Conservation (phyloP, 2,888 invertebrate species). For the Erannis defoliaria region DNA sequence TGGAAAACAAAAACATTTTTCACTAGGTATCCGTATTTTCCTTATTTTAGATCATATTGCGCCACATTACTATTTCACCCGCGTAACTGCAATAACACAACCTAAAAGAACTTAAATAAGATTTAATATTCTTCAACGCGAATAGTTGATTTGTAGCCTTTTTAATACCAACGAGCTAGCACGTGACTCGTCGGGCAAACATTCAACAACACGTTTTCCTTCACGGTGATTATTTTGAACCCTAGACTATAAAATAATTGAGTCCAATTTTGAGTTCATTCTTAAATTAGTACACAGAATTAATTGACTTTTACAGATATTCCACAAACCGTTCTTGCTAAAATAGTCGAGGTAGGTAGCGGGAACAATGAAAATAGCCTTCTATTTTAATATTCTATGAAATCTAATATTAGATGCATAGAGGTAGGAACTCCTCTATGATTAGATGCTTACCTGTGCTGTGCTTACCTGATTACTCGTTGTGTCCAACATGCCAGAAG, state of each 20-base stretch:
- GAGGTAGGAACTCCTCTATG: no score
- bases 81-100: slow-evolving; percentile 36
- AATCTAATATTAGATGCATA: neutral
- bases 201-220: slow-evolving; percentile 36
- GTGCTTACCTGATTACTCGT: no score
- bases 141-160: slow-evolving; percentile 35
- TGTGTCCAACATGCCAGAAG: no score
- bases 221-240: slow-evolving; percentile 13
- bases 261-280: slow-evolving; percentile 18
- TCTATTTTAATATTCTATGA: neutral
- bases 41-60: slow-evolving; percentile 12
- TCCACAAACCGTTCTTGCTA: slow-evolving; percentile 3
- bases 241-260: neutral
- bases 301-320: slow-evolving; percentile 11
- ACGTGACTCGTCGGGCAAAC: slow-evolving; percentile 49
- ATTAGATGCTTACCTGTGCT: no score
- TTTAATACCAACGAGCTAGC: slow-evolving; percentile 36
- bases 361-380: slow-evolving; percentile 7
- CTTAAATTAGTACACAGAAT: neutral
- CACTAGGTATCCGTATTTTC: slow-evolving; percentile 5
- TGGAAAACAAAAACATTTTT: slow-evolving; percentile 11
- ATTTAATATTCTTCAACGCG: slow-evolving; percentile 34
- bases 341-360: neutral
- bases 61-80: slow-evolving; percentile 38
- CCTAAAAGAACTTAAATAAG: slow-evolving; percentile 37